These are phyloP conservation scores for Microctenopoma stevenorrisi DNA, from an alignment of 2,797 vertebrate genomes.

Conservation along the genomic window DNA sequence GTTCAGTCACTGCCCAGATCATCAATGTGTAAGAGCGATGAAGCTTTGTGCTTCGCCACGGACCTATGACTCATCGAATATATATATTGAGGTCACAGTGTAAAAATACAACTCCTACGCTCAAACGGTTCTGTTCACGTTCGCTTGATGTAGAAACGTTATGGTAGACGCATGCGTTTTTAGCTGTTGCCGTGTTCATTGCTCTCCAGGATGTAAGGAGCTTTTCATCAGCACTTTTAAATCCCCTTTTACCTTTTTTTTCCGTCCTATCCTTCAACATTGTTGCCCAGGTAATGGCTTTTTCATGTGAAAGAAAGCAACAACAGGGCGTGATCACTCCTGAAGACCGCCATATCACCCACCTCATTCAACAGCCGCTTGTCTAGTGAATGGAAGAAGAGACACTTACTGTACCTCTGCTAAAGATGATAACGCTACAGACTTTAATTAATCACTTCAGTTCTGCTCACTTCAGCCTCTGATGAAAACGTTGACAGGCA, in stretches of 20 bases:
- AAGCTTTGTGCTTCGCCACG: slow-evolving; percentile 26
- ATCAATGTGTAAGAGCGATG: slow-evolving; percentile 20
- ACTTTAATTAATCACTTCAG: slow-evolving; percentile 29
- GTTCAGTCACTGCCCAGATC: slow-evolving; percentile 33
- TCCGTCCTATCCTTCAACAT: slow-evolving; percentile 17
- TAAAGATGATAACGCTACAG: not conserved
- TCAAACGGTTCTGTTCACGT: slow-evolving; percentile 42
- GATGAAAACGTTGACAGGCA: slow-evolving; percentile 38
- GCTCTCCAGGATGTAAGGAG: slow-evolving; percentile 35
- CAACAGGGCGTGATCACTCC: slow-evolving; percentile 8
- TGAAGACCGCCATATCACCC: not conserved
- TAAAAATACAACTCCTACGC: slow-evolving; percentile 57
- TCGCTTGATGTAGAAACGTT: slow-evolving; percentile 11
- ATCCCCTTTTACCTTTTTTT: slow-evolving; percentile 21
- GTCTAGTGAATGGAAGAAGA: slow-evolving; percentile 2
- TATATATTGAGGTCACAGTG: slow-evolving; percentile 63
- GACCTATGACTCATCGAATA: slow-evolving; percentile 59
- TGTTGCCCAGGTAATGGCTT: slow-evolving; percentile 49
- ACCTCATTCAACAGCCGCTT: slow-evolving; percentile 4
- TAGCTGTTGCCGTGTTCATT: slow-evolving; percentile 23
- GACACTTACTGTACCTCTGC: not conserved
- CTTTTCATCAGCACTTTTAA: slow-evolving; percentile 57
- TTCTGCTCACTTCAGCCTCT: slow-evolving; percentile 12
- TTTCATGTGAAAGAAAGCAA: slow-evolving; percentile 37
- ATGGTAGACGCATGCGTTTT: slow-evolving; percentile 32